phyloP scores from a whole-genome alignment of 2,113 vertebrate species.

The Notothenia coriiceps region DNA sequence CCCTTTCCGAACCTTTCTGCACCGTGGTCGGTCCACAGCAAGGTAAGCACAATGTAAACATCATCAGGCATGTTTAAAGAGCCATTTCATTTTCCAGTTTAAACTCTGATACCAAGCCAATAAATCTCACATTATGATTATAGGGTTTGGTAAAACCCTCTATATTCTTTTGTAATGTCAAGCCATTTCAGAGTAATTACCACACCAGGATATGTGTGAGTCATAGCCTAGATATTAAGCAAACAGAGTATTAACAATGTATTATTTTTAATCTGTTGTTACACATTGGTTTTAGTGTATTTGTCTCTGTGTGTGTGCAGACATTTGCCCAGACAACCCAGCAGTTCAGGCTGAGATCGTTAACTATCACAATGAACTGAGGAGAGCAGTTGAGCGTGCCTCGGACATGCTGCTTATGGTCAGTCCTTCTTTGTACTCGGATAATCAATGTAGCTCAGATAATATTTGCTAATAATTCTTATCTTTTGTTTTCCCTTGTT shows the following conservation, averaged over 20 bases:
- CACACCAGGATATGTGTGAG: conserved; percentile 51
- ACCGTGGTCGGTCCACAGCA: conserved; percentile 43
- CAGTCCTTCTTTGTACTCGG: background rate
- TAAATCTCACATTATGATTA: conserved; percentile 32
- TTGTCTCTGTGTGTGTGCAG: conserved; percentile 29
- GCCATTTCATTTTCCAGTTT: conserved; percentile 14
- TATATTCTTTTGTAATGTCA: conserved; percentile 22
- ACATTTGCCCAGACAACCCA: conserved; percentile 48
- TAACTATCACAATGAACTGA: conserved; percentile 71
- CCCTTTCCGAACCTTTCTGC: background rate
- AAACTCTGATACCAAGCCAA: background rate
- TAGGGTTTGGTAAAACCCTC: conserved; percentile 29
- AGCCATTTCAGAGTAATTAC: conserved; percentile 49
- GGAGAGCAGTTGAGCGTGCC: conserved; percentile 74
- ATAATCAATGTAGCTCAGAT: background rate
- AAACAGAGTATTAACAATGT: conserved; percentile 36
- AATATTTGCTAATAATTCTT: background rate
- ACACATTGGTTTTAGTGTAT: conserved; percentile 23
- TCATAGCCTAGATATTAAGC: conserved; percentile 23
- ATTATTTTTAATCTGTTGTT: conserved; percentile 50
- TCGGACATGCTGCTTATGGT: conserved; percentile 83
- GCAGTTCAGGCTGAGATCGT: conserved; percentile 73
- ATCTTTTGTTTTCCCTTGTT: background rate
- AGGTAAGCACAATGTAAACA: conserved; percentile 64
- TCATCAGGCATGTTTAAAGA: background rate